Base-by-base conservation (phyloP, 1,140 invertebrate species). In the Pseudomyrmex flavicornis region DNA sequence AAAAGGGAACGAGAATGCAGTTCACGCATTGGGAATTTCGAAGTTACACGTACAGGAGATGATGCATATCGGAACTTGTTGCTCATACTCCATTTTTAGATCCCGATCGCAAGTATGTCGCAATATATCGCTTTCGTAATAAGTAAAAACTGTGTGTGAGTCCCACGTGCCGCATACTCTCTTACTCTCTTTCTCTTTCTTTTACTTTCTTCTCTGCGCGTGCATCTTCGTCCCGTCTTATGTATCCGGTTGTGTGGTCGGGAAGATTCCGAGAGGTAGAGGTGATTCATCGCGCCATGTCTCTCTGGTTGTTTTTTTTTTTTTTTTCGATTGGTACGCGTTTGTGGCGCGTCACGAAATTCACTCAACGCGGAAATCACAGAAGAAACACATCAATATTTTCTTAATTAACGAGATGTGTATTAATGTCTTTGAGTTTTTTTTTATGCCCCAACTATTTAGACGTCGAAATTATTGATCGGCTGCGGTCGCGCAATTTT, bases 1-100 rank as follows among this genome's bases (percentile, higher is more conserved):
- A 20, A 75, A 75, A 75, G 63, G 22, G 13, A 20, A 13, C 46
- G 63, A 63, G 58, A 63, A 75, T 75, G 58, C 73, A 73, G 17
- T 17, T 52, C 59, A 35, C 70, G 35, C 54, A 46, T 59, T 35
- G 5, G 35, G 35, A 35, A 35, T 35, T 35, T 35, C 35, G 35
- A 35, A 35, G 35, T 20, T 59, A 48, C n/a, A 46, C 17, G 48
- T 63, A 35, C 22, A 48, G 22, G 20, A 17, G 26, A 66, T 61
- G 48, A 59, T 46, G 70, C n/a, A 76, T 76, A 76, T 54, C 59
- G n/a, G 12, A n/a, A 12, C 7, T 54, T 20, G 48, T 62, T 35
- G n/a, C 20, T 52, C 26, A 50, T 15, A 50, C 66, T 66, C 35
- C 74, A 26, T 76, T 20, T 58, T 74, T 59, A 20, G 48, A 35